Conservation (phyloP, 2,888 invertebrate species). For the Drosophila pseudotakahashii region DNA sequence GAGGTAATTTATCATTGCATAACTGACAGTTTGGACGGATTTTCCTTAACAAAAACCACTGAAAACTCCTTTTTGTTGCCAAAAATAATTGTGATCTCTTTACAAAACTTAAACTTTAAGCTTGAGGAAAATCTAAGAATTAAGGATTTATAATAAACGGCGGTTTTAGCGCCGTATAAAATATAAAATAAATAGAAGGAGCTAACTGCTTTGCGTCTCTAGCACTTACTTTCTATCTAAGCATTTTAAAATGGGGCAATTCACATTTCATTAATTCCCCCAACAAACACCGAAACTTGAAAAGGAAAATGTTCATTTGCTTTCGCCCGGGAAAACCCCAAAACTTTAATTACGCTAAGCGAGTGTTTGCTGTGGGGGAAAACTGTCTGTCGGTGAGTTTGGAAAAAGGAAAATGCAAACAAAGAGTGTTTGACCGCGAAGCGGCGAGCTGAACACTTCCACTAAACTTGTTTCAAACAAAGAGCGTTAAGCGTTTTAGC, state of each 20-base stretch:
- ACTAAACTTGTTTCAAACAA: constrained; percentile 71
- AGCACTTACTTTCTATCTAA: not conserved
- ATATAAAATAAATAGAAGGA: not conserved
- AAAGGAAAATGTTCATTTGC: constrained; percentile 31
- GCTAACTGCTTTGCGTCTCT: not conserved
- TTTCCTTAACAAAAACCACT: not conserved
- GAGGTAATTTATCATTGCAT: constrained; percentile 50
- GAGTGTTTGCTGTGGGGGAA: constrained; percentile 47
- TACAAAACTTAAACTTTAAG: not conserved
- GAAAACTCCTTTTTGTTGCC: constrained; percentile 2
- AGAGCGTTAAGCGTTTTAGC: constrained; percentile 56
- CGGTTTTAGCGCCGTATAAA: not conserved
- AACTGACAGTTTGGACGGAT: constrained; percentile 16
- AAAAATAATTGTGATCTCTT: not conserved
- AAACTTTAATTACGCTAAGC: constrained; percentile 71
- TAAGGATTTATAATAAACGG: not conserved
- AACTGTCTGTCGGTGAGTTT: constrained; percentile 2
- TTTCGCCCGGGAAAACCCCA: constrained; percentile 25
- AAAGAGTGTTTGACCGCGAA: constrained; percentile 42
- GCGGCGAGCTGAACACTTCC: constrained; percentile 46
- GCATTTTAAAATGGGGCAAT: constrained; percentile 9
- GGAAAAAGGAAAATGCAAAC: constrained; percentile 45
- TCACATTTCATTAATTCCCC: constrained; percentile 25
- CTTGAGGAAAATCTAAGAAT: not conserved
- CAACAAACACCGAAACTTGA: constrained; percentile 12